Percentiles rank a stretch among this genome's conserved stretches.
phyloP scores from a whole-genome alignment of 2,113 vertebrate species.

The Anguilla rostrata region DNA sequence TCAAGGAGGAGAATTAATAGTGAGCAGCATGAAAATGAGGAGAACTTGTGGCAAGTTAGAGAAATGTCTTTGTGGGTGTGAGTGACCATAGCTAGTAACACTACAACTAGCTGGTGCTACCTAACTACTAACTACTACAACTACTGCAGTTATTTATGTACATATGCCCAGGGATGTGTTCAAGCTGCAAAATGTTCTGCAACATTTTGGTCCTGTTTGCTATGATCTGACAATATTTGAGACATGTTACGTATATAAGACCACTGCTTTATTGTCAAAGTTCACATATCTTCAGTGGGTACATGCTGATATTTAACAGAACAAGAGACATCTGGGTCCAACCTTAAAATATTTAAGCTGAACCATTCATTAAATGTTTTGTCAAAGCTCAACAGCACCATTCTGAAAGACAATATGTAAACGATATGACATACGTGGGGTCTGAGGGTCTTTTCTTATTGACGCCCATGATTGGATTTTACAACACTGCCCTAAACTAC shows the following conservation, averaged over 20 bases:
- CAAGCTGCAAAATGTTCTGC: too few relatives aligned
- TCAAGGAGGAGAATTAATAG: too few relatives aligned
- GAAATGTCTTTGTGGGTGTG: too few relatives aligned
- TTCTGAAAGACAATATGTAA: slow-evolving; percentile 18
- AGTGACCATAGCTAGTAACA: too few relatives aligned
- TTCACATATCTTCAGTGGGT: slow-evolving; percentile 35
- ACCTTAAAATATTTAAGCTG: slow-evolving; percentile 50
- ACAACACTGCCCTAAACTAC: background rate
- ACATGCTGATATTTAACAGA: slow-evolving; percentile 48
- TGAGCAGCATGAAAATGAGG: too few relatives aligned
- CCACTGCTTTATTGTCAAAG: background rate
- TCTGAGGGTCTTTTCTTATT: background rate
- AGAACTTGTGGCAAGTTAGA: too few relatives aligned
- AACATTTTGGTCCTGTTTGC: too few relatives aligned
- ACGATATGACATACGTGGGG: background rate
- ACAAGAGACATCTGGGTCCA: slow-evolving; percentile 59
- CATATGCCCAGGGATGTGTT: too few relatives aligned
- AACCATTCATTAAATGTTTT: slow-evolving; percentile 62
- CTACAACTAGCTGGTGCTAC: too few relatives aligned
- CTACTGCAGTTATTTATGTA: too few relatives aligned
- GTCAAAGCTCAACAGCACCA: slow-evolving; percentile 44
- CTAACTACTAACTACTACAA: too few relatives aligned
- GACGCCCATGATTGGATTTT: background rate
- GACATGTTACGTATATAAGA: background rate
- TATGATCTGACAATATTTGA: too few relatives aligned